Conservation (phyloP, 2,797 vertebrate genomes). For the Stomatorhinus walkeri region DNA sequence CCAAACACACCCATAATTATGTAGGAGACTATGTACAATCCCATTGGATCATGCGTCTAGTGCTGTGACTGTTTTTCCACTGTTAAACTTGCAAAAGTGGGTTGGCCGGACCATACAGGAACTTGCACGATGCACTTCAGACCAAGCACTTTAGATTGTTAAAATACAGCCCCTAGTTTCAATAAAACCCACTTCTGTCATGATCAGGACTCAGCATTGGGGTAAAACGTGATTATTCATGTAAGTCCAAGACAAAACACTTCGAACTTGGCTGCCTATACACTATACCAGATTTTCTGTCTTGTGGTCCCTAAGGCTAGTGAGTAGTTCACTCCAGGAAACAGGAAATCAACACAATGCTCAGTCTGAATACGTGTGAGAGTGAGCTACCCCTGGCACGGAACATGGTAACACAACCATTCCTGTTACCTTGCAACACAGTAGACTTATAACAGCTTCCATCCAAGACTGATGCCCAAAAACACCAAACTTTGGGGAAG, state of each 20-base stretch:
- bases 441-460: neutral
- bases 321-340: neutral
- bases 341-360: neutral
- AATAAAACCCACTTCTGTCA: neutral
- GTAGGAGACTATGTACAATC: neutral
- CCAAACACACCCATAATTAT: neutral
- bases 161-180: neutral
- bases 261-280: neutral
- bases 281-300: neutral
- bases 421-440: neutral
- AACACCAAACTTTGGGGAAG: neutral
- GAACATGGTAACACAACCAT: neutral
- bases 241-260: neutral
- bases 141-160: neutral
- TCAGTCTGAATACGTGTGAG: neutral
- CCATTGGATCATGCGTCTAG: neutral
- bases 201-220: neutral
- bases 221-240: neutral
- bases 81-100: neutral
- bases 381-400: neutral
- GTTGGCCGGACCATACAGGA: neutral
- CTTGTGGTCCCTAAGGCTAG: neutral
- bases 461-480: neutral
- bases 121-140: neutral
- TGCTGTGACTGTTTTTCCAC: neutral